Evolutionary conservation across 2,113 vertebrate genomes (phyloP), one percentile per base, ranked within the genome.

Genomic region (Sinocyclocheilus grahami): DNA sequence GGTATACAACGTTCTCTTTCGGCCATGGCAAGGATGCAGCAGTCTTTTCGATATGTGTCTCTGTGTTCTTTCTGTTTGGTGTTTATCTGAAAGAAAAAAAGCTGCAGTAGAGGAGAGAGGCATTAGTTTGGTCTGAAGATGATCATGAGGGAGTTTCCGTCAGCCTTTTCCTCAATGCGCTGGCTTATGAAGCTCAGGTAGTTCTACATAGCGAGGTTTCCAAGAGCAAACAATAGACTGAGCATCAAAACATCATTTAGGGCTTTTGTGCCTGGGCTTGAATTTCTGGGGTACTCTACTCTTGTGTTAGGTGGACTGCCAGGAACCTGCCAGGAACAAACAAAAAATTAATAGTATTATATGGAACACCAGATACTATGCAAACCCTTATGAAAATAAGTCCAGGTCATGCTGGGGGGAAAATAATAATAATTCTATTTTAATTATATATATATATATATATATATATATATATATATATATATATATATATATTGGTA

Each of bases 101-200:
- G 27, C 81, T 75, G 86, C 67, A 37, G 60, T 86, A 89, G 62
- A 89, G 82, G 82, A 86, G 85, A 88, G 76, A 74, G 65, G 77
- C 69, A 37, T 62, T 20, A 53, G 37, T 82, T 86, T 58, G 82
- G 76, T 69, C 79, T 71, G 33, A 67, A 75, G 82, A 74, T 80
- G 74, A 71, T 80, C 4, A n/a, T 75, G 51, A 30, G 63, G 20
- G 37, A 33, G 74, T 77, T 51, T 46, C n/a, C 63, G 5, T n/a
- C 24, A 60, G 55, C 65, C 76, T 48, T 62, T 55, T 82, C 86
- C 87, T 88, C 67, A 65, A 65, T 72, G 18, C 75, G 53, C 42
- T 65, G 79, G 63, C 51, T 33, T 39, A 0, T 14, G 27, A 39
- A 71, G 81, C n/a, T 87, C 65, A 55, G 63, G 62, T 39, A 53